A percentile compares a stretch with the other conserved stretches of the same genome.
phyloP scores from a whole-genome alignment of 2,888 invertebrate species.

The Athetis lepigone region DNA sequence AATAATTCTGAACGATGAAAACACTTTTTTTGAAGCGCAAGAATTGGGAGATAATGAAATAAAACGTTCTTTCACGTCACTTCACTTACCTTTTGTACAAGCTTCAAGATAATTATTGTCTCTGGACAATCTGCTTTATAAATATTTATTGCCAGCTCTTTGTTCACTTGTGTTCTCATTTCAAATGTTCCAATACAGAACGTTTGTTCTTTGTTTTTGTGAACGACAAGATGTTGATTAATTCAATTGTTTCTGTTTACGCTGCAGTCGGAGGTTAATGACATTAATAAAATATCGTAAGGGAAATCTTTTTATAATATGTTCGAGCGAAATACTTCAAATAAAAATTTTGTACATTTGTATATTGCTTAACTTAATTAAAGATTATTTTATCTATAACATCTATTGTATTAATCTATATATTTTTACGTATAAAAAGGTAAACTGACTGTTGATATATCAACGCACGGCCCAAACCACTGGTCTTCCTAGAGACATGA shows the following conservation, averaged over 20 bases:
- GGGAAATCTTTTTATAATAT: background rate
- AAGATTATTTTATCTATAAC: too few species aligned
- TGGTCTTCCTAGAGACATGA: too few species aligned
- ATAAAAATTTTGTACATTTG: background rate
- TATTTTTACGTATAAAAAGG: too few species aligned
- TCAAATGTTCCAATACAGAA: conserved; percentile 17
- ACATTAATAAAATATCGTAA: background rate
- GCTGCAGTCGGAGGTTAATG: conserved; percentile 7
- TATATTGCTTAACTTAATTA: too few species aligned
- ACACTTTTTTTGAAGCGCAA: conserved; percentile 44
- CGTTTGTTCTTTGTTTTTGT: conserved; percentile 26
- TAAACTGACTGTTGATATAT: too few species aligned
- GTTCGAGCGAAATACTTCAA: background rate
- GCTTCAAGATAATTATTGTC: conserved; percentile 59
- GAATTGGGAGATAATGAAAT: conserved; percentile 56
- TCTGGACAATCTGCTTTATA: conserved; percentile 44
- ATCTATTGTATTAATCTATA: too few species aligned
- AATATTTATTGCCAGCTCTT: conserved; percentile 55
- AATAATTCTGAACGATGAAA: conserved; percentile 31
- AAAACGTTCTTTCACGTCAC: conserved; percentile 60
- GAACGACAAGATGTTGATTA: conserved; percentile 31
- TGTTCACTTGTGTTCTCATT: conserved; percentile 29
- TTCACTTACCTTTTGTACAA: conserved; percentile 47
- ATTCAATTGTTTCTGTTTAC: conserved; percentile 31
- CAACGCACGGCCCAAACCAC: too few species aligned